Base-by-base conservation (phyloP, 2,888 invertebrate genomes). In the Oligia fasciuncula region DNA sequence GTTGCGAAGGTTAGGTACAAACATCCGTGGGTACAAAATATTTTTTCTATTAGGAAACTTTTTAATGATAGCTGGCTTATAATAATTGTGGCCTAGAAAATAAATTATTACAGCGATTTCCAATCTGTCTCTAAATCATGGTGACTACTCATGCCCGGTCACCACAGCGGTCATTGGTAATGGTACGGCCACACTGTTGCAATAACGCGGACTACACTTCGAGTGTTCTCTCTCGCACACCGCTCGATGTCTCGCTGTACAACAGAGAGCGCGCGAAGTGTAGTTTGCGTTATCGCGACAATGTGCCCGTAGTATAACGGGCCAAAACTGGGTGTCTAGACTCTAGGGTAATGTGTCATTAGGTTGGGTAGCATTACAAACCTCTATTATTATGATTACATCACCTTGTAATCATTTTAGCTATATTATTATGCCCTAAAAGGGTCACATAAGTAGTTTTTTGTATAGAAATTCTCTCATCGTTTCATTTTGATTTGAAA, bases 361-460 rank as follows among this genome's bases (percentile, higher is more conserved):
- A 9, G 57, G n/a, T 66, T 40, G 4, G 46, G 8, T 23, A 5
- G n/a, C 43, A 69, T 29, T 40, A 43, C 62, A 29, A 1, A 13
- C 13, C 43, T 46, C 13, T 23, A 23, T 62, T 70, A 71, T 54
- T 71, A 51, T 40, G 29, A 43, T 35, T 71, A 13, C 4, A 54
- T n/a, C 14, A 66, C 49, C 40, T 17, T 66, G 43, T 62, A 82
- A 76, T 82, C 4, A 40, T 17, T 35, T 4, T 1, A 8, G 23
- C 17, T 46, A 17, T 68, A 57, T 6, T 60, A n/a, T 79, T 23
- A 78, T 57, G 65, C 23, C 63, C 46, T 66, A n/a, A 46, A 79
- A 71, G 29, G 23, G 54, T 54, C 29, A 29, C 29, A 0, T n/a
- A 1, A n/a, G 23, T 54, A 35, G 35, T 29, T 35, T 14, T 63